Percentiles rank a stretch among this genome's conserved stretches.
Evolutionary conservation across 2,113 vertebrate genomes (phyloP).

Genomic region (Amphiprion percula): DNA sequence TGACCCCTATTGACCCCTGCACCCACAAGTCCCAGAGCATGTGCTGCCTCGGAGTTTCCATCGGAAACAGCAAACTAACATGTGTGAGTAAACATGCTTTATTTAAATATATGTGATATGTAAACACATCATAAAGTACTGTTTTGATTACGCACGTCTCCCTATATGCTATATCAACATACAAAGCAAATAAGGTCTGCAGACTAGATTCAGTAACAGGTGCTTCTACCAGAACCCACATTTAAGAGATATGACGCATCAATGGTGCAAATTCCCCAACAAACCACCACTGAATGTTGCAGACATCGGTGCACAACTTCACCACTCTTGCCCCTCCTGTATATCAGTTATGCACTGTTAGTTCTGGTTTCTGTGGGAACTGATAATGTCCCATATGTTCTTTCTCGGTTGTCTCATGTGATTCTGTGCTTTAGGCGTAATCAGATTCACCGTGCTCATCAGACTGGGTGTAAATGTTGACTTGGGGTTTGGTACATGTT

Average conservation of each 20-base stretch:
- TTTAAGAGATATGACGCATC: neutral
- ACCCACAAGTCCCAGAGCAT: neutral
- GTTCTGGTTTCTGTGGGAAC: neutral
- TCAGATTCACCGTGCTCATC: too few relatives aligned
- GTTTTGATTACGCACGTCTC: too few relatives aligned
- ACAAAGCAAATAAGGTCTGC: neutral
- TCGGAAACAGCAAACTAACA: too few relatives aligned
- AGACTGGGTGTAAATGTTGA: too few relatives aligned
- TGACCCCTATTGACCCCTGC: neutral
- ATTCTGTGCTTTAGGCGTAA: too few relatives aligned
- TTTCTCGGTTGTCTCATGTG: too few relatives aligned
- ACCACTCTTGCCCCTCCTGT: neutral
- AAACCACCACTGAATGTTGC: slow-evolving; percentile 12
- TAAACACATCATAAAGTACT: too few relatives aligned
- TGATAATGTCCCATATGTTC: neutral
- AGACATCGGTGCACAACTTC: neutral
- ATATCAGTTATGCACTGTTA: neutral
- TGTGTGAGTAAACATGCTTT: too few relatives aligned
- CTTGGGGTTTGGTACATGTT: too few relatives aligned
- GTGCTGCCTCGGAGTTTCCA: too few relatives aligned
- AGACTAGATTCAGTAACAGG: neutral
- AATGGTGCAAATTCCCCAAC: slow-evolving; percentile 11
- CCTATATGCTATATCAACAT: neutral
- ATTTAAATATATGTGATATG: too few relatives aligned
- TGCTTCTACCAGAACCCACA: neutral